Evolutionary conservation across 2,888 invertebrate species (phyloP).

Genomic region (Polymixis lichenea): DNA sequence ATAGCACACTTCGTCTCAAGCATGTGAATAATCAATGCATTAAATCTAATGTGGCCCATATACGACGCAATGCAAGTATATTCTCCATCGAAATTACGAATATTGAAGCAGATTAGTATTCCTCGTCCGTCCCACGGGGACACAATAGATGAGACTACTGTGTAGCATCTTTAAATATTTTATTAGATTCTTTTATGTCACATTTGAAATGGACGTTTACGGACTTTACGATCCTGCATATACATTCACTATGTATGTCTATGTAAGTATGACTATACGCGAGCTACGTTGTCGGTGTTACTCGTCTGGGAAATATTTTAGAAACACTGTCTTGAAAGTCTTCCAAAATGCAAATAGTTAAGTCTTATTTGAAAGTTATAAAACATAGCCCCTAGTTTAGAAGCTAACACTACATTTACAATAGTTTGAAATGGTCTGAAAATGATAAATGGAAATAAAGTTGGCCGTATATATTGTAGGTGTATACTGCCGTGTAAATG

Average conservation of each 20-base stretch:
- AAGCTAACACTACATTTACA: conserved; percentile 41
- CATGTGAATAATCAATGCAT: conserved; percentile 13
- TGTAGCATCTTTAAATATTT: conserved; percentile 68
- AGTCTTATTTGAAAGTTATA: conserved; percentile 44
- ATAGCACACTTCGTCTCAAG: neutral
- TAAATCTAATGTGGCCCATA: conserved; percentile 10
- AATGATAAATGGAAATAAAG: conserved; percentile 33
- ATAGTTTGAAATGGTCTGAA: conserved; percentile 44
- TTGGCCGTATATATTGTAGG: conserved; percentile 8
- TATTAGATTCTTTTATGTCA: conserved; percentile 70
- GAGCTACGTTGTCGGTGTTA: conserved; percentile 27
- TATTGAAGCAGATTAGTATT: conserved; percentile 57
- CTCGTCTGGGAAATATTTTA: conserved; percentile 54
- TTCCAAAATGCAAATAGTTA: conserved; percentile 53
- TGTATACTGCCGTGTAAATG: conserved; percentile 2
- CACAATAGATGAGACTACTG: conserved; percentile 58
- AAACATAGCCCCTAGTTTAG: conserved; percentile 24
- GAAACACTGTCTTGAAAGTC: conserved; percentile 43
- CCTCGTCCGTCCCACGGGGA: conserved; percentile 46
- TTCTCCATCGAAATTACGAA: conserved; percentile 34
- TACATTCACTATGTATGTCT: conserved; percentile 47
- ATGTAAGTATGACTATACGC: conserved; percentile 29
- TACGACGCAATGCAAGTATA: conserved; percentile 34
- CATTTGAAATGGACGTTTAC: conserved; percentile 64
- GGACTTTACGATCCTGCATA: conserved; percentile 67